Evolutionary conservation across 1,140 invertebrate genomes (phyloP).

Genomic region (Panagrolaimus sp.): DNA sequence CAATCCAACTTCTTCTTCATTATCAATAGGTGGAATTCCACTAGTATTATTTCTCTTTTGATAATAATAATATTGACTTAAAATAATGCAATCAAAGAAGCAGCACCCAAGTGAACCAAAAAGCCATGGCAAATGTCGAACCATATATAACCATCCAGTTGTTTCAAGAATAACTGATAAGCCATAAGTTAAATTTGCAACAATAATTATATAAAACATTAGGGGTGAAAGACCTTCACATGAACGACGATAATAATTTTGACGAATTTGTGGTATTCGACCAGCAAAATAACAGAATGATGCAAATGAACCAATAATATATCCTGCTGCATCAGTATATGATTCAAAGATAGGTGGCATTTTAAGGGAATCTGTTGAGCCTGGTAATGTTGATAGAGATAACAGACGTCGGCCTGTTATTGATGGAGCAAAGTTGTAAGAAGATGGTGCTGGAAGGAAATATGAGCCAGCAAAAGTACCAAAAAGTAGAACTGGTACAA

Average conservation of each 20-base stretch:
- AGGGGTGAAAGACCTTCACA: slow-evolving; percentile 52
- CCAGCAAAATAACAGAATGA: slow-evolving; percentile 56
- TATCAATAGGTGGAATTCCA: too few species aligned
- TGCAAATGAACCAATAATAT: slow-evolving; percentile 53
- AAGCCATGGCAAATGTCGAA: slow-evolving; percentile 55
- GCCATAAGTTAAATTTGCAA: slow-evolving; percentile 57
- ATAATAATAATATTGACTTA: slow-evolving; percentile 55
- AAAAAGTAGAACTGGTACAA: slow-evolving; percentile 43
- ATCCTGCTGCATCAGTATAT: slow-evolving; percentile 45
- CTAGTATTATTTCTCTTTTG: background rate
- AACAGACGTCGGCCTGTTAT: background rate
- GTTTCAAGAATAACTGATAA: slow-evolving; percentile 51
- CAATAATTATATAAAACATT: slow-evolving; percentile 58
- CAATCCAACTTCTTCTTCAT: too few species aligned
- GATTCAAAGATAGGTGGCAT: slow-evolving; percentile 41
- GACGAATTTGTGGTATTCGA: slow-evolving; percentile 53
- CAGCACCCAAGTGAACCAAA: slow-evolving; percentile 54
- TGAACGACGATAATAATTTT: slow-evolving; percentile 56
- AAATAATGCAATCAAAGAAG: slow-evolving; percentile 51
- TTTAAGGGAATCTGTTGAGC: background rate
- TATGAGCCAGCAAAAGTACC: slow-evolving; percentile 29
- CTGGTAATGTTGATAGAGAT: background rate
- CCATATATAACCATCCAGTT: slow-evolving; percentile 51
- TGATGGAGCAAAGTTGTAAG: too few species aligned
- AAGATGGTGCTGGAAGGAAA: background rate